phyloP scores from a whole-genome alignment of 2,888 invertebrate species.

The Callinectes sapidus region DNA sequence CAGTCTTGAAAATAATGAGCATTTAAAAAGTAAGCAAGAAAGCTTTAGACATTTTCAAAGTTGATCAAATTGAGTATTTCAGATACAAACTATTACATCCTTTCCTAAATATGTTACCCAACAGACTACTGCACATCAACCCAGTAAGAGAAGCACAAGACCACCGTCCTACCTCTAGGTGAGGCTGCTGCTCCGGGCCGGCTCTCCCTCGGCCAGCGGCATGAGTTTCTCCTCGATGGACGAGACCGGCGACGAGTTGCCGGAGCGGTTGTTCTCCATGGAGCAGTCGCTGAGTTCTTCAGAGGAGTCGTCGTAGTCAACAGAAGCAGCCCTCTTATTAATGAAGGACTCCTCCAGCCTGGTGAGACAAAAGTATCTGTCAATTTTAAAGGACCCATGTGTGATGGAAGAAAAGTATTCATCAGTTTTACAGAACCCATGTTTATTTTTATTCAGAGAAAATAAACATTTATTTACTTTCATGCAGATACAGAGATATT shows the following conservation, averaged over 20 bases:
- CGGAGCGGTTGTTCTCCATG: slow-evolving; percentile 70
- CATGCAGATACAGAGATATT: too few species aligned
- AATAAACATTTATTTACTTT: too few species aligned
- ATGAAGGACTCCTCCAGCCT: slow-evolving; percentile 48
- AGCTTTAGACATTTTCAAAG: neutral
- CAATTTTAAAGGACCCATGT: neutral
- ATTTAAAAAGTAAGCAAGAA: slow-evolving; percentile 10
- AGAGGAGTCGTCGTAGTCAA: slow-evolving; percentile 67
- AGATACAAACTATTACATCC: neutral
- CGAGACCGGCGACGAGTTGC: slow-evolving; percentile 54
- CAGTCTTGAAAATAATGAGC: neutral
- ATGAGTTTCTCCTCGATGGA: slow-evolving; percentile 58
- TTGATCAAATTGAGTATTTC: slow-evolving; percentile 31
- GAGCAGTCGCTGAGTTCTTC: slow-evolving; percentile 69
- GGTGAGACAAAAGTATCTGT: neutral
- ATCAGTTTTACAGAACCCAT: neutral
- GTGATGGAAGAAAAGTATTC: neutral
- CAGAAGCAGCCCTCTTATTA: slow-evolving; percentile 39
- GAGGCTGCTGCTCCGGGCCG: neutral
- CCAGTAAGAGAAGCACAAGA: neutral
- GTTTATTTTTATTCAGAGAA: too few species aligned
- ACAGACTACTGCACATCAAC: neutral
- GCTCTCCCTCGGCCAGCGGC: neutral
- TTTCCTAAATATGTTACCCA: neutral
- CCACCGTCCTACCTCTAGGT: slow-evolving; percentile 13